Percentiles rank a stretch among this genome's conserved stretches.
Evolutionary conservation across 2,888 invertebrate species (phyloP).

Genomic region (Lasius fuliginosus): DNA sequence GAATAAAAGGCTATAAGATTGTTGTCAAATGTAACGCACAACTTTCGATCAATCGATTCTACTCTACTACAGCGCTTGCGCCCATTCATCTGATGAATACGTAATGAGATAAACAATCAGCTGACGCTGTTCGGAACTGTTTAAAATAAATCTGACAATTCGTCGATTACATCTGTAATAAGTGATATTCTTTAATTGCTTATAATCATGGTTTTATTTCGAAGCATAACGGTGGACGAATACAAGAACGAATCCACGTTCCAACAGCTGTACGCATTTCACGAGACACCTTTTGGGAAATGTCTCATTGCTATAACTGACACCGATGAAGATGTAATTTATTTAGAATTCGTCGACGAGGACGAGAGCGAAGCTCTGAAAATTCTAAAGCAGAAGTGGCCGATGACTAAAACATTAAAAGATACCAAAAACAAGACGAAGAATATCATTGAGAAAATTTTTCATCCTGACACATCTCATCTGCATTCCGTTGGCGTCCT

Average conservation of each 20-base stretch:
- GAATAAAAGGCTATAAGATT: not conserved
- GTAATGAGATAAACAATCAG: not conserved
- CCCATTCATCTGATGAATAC: not conserved
- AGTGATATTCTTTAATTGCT: not conserved
- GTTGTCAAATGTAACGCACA: not conserved
- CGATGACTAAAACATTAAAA: conserved; percentile 66
- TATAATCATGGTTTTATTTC: conserved; percentile 57
- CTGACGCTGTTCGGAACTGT: not conserved
- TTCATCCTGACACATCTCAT: conserved; percentile 44
- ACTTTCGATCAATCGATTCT: not conserved
- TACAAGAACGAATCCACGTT: conserved; percentile 63
- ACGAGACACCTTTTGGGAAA: conserved; percentile 78
- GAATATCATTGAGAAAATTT: conserved; percentile 65
- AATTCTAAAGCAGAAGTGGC: conserved; percentile 73
- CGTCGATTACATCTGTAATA: not conserved
- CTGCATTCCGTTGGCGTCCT: conserved; percentile 67
- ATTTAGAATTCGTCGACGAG: conserved; percentile 75
- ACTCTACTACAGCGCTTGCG: not conserved
- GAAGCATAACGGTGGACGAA: conserved; percentile 50
- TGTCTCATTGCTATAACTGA: conserved; percentile 77
- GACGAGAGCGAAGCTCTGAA: conserved; percentile 63
- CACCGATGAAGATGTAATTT: conserved; percentile 71
- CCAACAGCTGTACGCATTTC: conserved; percentile 74
- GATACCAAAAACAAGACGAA: conserved; percentile 56
- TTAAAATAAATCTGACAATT: not conserved